phyloP scores from a whole-genome alignment of 2,113 vertebrate species.

The Sterrhoptilus dennistouni region DNA sequence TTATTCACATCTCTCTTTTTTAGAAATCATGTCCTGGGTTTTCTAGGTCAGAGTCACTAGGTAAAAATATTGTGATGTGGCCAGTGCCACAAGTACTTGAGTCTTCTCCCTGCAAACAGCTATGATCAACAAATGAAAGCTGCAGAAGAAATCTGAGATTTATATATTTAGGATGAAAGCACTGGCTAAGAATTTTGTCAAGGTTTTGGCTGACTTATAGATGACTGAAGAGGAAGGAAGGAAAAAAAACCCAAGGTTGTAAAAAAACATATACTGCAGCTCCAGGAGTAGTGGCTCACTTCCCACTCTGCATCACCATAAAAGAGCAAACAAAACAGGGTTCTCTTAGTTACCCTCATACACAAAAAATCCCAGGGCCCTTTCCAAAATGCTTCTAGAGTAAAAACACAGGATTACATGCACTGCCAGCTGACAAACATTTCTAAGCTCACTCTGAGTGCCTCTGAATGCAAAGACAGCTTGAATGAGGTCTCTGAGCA shows the following conservation, averaged over 20 bases:
- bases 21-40: neutral
- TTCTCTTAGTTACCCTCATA: neutral
- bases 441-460: neutral
- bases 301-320: neutral
- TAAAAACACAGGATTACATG: neutral
- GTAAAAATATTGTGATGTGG: neutral
- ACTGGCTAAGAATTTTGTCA: neutral
- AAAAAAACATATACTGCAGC: neutral
- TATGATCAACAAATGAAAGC: neutral
- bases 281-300: neutral
- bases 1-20: neutral
- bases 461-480: neutral
- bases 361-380: neutral
- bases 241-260: neutral
- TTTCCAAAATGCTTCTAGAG: neutral
- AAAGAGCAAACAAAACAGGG: slow-evolving; percentile 9
- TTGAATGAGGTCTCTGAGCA: neutral
- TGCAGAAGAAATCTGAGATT: neutral
- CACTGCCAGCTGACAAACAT: neutral
- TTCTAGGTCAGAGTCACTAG: neutral
- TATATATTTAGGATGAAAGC: neutral
- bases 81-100: neutral
- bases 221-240: neutral
- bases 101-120: neutral
- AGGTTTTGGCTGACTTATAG: neutral